A percentile compares a stretch with the other conserved stretches of the same genome.
phyloP scores from a whole-genome alignment of 1,140 invertebrate species.

The Pachyrhynchus sulphureomaculatus region DNA sequence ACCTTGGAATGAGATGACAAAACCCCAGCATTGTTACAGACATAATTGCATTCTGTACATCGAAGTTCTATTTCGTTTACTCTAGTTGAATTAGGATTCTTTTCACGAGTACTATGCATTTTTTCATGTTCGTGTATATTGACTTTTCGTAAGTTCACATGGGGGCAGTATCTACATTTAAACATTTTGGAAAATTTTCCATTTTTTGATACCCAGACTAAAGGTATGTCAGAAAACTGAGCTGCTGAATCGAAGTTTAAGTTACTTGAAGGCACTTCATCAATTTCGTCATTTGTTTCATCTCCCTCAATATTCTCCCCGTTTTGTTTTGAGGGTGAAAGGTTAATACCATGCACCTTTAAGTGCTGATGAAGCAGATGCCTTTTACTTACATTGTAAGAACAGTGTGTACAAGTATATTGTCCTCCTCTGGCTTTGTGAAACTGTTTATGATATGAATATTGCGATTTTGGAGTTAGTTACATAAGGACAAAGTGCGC shows the following conservation, averaged over 20 bases:
- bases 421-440: conserved; percentile 71
- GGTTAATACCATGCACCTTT: conserved; percentile 68
- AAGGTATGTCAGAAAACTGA: conserved; percentile 57
- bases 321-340: conserved; percentile 45
- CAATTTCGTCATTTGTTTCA: conserved; percentile 46
- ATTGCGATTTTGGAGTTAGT: conserved; percentile 82
- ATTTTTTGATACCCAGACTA: conserved; percentile 72
- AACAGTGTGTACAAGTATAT: conserved; percentile 78
- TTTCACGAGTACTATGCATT: conserved; percentile 69
- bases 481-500: conserved; percentile 74
- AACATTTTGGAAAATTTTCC: conserved; percentile 80
- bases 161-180: conserved; percentile 82
- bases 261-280: conserved; percentile 38
- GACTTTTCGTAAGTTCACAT: conserved; percentile 74
- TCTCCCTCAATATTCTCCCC: conserved; percentile 45
- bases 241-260: conserved; percentile 35
- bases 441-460: conserved; percentile 82
- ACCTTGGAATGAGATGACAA: conserved; percentile 78
- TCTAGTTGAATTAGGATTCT: conserved; percentile 47
- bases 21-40: conserved; percentile 72
- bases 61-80: conserved; percentile 50
- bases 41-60: conserved; percentile 80
- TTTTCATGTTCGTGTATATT: conserved; percentile 85
- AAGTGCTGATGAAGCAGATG: conserved; percentile 78
- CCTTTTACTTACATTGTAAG: conserved; percentile 79